phyloP scores from a whole-genome alignment of 2,113 vertebrate genomes.

The Lepus americanus region DNA sequence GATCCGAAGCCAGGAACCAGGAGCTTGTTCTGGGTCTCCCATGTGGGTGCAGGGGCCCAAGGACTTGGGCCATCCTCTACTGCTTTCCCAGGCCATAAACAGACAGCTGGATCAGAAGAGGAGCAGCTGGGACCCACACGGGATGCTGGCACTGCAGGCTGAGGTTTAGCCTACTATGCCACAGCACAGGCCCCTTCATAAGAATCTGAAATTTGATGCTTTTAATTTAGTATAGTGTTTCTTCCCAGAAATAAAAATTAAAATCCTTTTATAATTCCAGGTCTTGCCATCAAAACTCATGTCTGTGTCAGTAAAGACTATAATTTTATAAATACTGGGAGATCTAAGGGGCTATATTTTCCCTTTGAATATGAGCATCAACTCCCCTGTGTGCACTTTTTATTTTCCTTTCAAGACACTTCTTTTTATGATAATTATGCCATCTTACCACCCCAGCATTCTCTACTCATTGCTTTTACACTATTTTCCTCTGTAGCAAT shows the following conservation, averaged over 20 bases:
- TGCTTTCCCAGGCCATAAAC: too few species aligned
- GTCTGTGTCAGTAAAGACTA: not conserved
- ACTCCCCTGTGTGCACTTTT: not conserved
- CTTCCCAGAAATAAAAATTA: conserved; percentile 19
- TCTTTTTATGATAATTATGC: not conserved
- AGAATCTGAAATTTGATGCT: not conserved
- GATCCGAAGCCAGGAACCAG: too few species aligned
- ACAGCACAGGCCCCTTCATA: not conserved
- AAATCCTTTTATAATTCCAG: conserved; percentile 25
- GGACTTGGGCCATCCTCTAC: too few species aligned
- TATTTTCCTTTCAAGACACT: not conserved
- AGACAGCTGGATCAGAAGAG: too few species aligned
- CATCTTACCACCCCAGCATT: not conserved
- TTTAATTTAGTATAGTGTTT: not conserved
- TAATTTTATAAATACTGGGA: not conserved
- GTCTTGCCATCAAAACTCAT: conserved; percentile 43
- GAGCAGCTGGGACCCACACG: too few species aligned
- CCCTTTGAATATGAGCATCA: not conserved
- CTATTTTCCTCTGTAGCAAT: not conserved
- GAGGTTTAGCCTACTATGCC: too few species aligned
- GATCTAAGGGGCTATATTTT: not conserved
- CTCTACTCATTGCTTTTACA: not conserved
- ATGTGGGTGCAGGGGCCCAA: too few species aligned
- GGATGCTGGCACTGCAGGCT: too few species aligned
- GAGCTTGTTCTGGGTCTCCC: too few species aligned